Conservation (phyloP, 2,888 invertebrate genomes). For the Spisula solida region DNA sequence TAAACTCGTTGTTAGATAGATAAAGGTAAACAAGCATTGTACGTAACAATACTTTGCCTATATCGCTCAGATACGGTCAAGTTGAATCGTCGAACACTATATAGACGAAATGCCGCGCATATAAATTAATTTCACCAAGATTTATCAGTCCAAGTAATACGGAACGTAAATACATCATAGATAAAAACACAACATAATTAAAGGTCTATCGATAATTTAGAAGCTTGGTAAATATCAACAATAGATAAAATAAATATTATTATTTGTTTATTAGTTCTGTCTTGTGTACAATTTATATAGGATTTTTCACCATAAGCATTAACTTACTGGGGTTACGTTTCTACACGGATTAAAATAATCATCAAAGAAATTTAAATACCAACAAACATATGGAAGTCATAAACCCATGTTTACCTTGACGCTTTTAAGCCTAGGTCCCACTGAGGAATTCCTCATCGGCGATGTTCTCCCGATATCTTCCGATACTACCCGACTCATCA, state of each 20-base stretch:
- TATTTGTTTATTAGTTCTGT: neutral
- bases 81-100: neutral
- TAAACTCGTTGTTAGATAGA: slow-evolving; percentile 5
- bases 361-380: neutral
- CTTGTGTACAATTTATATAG: neutral
- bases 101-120: neutral
- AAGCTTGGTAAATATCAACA: neutral
- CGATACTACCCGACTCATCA: too few species aligned
- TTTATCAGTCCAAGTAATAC: neutral
- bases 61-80: slow-evolving; percentile 3
- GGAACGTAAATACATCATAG: neutral
- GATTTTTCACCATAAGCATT: neutral
- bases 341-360: neutral
- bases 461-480: too few species aligned
- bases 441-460: too few species aligned
- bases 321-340: neutral
- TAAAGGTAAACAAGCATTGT: neutral
- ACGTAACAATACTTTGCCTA: neutral
- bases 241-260: neutral
- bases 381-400: neutral
- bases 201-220: neutral
- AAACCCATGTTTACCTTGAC: neutral
- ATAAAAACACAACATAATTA: slow-evolving; percentile 12
- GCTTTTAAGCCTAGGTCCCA: too few species aligned
- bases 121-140: neutral